A percentile compares a stretch with the other conserved stretches of the same genome.
Evolutionary conservation across 2,113 vertebrate genomes (phyloP).

Genomic region (Corapipo altera): DNA sequence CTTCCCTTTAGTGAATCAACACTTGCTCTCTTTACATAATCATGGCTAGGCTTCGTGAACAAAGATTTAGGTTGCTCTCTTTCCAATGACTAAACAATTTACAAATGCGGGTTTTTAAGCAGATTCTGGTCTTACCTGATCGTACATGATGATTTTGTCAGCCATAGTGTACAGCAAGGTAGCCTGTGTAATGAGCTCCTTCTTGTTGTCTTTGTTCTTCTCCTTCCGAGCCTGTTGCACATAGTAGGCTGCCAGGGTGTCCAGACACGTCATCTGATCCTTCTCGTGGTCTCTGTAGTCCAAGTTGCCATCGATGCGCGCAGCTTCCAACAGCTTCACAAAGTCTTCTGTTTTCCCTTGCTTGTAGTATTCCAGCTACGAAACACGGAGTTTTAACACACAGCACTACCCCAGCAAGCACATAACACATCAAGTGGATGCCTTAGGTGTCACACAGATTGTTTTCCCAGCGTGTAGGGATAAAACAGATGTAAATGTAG

Average conservation of each 20-base stretch:
- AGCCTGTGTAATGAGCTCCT: constrained; percentile 98
- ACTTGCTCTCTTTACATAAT: background rate
- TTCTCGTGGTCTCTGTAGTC: constrained; percentile 99
- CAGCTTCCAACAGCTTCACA: constrained; percentile 96
- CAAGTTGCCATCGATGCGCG: constrained; percentile 96
- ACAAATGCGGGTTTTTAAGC: accelerated
- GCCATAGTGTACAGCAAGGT: constrained; percentile 98
- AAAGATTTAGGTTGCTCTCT: too few species aligned
- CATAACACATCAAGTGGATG: background rate
- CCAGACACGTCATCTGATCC: constrained; percentile 98
- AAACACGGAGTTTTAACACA: background rate
- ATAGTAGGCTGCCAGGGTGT: constrained; percentile 96
- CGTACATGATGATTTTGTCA: constrained; percentile 99
- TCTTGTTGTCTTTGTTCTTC: constrained; percentile 99
- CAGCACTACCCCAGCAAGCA: background rate
- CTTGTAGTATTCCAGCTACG: constrained; percentile 97
- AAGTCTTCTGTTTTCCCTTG: constrained; percentile 99
- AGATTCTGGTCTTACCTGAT: constrained; percentile 83
- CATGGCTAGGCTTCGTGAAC: too few species aligned
- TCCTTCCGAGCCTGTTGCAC: constrained; percentile 97
- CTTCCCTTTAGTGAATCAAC: background rate
- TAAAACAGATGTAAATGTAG: background rate
- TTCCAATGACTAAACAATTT: background rate
- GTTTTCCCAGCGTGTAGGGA: background rate
- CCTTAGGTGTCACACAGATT: background rate